A percentile compares a stretch with the other conserved stretches of the same genome.
Conservation (phyloP, 2,113 vertebrate species). For the Hippopotamus amphibius region DNA sequence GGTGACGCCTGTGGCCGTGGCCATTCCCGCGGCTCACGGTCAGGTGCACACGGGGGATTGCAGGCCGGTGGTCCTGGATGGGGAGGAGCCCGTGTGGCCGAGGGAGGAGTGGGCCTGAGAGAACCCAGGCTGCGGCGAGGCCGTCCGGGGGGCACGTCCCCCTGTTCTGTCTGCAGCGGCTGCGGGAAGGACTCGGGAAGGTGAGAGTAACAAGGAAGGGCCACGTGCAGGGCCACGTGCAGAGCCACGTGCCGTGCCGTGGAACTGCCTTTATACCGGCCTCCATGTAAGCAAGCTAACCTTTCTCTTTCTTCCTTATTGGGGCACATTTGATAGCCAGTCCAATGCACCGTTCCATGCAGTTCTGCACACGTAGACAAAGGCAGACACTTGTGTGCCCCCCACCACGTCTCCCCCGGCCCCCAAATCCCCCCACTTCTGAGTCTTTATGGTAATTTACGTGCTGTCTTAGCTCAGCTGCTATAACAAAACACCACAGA, state of each 20-base stretch:
- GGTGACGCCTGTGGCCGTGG: too few relatives aligned
- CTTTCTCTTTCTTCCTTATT: neutral
- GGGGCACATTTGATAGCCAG: neutral
- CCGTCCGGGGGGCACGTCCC: fast-evolving
- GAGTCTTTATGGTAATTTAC: neutral
- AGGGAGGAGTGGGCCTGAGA: too few relatives aligned
- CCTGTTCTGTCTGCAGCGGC: fast-evolving
- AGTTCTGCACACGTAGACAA: neutral
- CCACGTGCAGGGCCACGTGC: fast-evolving
- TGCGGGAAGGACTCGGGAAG: neutral
- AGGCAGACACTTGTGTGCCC: neutral
- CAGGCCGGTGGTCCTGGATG: too few relatives aligned
- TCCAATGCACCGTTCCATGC: too few relatives aligned
- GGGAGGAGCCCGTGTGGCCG: too few relatives aligned
- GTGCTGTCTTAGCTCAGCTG: neutral
- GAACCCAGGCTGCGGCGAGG: neutral
- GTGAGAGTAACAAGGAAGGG: fast-evolving
- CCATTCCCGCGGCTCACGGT: too few relatives aligned
- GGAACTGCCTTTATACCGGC: neutral
- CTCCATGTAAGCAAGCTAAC: fast-evolving
- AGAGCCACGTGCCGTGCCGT: fast-evolving
- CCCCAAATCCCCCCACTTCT: fast-evolving
- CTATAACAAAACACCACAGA: too few relatives aligned
- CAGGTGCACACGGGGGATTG: too few relatives aligned
- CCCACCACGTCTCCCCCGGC: neutral